phyloP scores from a whole-genome alignment of 2,113 vertebrate genomes.

The Ivindomyrus marchei region DNA sequence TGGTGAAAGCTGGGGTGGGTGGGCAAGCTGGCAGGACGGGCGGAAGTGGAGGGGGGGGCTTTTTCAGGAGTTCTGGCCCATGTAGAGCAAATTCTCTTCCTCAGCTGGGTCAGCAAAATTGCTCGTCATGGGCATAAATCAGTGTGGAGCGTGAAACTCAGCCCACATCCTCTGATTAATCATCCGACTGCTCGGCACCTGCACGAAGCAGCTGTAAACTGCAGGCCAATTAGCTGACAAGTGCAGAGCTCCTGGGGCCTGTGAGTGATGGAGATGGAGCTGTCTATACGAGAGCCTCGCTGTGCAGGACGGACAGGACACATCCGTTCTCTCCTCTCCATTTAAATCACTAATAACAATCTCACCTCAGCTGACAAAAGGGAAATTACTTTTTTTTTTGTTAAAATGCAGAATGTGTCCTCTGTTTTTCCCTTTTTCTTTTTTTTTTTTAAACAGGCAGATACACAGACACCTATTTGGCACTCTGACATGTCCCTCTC shows the following conservation, averaged over 20 bases:
- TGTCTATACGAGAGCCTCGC: background rate
- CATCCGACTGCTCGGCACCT: conserved; percentile 36
- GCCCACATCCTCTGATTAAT: conserved; percentile 51
- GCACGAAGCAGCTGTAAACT: conserved; percentile 39
- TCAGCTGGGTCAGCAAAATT: conserved; percentile 56
- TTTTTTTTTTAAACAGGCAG: background rate
- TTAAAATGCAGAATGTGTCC: background rate
- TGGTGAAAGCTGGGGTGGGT: background rate
- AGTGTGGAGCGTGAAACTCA: conserved; percentile 13
- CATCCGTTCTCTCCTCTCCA: background rate
- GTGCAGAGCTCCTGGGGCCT: conserved; percentile 18
- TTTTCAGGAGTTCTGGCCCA: background rate
- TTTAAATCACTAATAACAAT: background rate
- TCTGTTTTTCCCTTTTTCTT: background rate
- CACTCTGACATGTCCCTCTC: background rate
- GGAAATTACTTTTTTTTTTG: background rate
- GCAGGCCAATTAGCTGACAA: conserved; percentile 46
- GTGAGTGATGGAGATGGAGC: background rate
- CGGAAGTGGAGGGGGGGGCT: background rate
- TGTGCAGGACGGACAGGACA: background rate
- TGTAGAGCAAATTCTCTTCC: conserved; percentile 9
- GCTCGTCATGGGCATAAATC: conserved; percentile 38
- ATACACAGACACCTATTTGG: background rate
- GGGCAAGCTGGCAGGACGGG: background rate
- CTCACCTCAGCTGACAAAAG: background rate